Base-by-base conservation (phyloP, 2,888 invertebrate genomes). In the Dusona sp. region DNA sequence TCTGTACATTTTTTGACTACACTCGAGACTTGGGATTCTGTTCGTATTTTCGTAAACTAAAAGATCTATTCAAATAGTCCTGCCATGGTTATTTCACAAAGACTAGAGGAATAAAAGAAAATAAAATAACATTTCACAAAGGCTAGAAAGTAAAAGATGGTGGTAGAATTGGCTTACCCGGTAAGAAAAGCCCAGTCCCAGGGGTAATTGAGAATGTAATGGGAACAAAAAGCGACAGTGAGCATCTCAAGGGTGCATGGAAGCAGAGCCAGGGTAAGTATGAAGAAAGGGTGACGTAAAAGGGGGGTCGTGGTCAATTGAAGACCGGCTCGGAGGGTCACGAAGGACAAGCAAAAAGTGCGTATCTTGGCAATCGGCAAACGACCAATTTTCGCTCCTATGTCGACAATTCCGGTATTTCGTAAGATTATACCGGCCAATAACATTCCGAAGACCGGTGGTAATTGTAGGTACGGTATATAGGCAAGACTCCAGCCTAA, bases 391-490 rank as follows among this genome's bases (percentile, higher is more conserved):
- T 91, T 88, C 8, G 91, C 90, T n/a, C 89, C 87, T 48, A 93
- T 92, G 65, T 92, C 85, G 88, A 92, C 93, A 7, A 88, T 29
- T 8, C 88, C 88, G 48, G 83, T 65, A 19, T 88, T 87, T 19
- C 90, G 87, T 67, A 86, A 82, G 11, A 95, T 91, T 4, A 96
- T 95, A 16, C 96, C 96, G 77, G 96, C 95, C 68, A 96, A 93
- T 0, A 96, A 92, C 96, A 96, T 96, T 19, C 96, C 96, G 83
- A 96, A 94, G 92, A 96, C 95, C 8, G 96, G 96, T 0, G 96
- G 95, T 6, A 95, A 79, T 4, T 93, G 82, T 9, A 93, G 38
- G 33, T 90, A 90, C 0, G 94, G 94, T 9, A 94, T 72, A 51
- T 89, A 90, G 2, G 92, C 88, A 13, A 94, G 79, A 9, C 82